Percentiles rank a stretch among this genome's conserved stretches.
phyloP scores from a whole-genome alignment of 2,888 invertebrate genomes.

The Luperina testacea region DNA sequence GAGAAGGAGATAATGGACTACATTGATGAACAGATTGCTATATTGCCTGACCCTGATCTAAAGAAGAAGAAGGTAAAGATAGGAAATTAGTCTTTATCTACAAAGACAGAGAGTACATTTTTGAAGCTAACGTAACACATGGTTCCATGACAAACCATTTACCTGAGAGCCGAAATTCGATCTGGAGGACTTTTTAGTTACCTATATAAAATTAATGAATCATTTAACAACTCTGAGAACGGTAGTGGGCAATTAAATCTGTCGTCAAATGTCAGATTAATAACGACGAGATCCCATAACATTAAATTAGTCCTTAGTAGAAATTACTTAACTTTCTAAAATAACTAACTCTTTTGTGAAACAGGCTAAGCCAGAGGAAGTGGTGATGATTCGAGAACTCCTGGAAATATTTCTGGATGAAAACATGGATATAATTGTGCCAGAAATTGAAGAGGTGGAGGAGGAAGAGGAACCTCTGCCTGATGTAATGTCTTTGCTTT shows the following conservation, averaged over 20 bases:
- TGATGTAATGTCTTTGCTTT: conserved; percentile 69
- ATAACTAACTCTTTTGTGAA: background rate
- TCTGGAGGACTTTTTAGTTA: too few species aligned
- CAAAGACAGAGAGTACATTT: too few species aligned
- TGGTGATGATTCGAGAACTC: conserved; percentile 79
- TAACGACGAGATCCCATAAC: background rate
- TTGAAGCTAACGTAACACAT: too few species aligned
- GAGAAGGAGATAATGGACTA: conserved; percentile 83
- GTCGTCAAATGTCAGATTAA: background rate
- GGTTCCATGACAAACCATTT: too few species aligned
- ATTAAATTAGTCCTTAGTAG: background rate
- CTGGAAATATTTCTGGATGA: conserved; percentile 80
- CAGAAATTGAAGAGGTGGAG: conserved; percentile 82
- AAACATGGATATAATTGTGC: conserved; percentile 81
- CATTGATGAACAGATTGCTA: conserved; percentile 83
- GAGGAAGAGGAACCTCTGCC: conserved; percentile 84
- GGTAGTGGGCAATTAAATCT: background rate
- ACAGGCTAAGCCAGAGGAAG: conserved; percentile 86
- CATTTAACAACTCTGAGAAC: background rate
- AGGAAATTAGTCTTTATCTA: background rate
- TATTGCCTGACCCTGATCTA: conserved; percentile 84
- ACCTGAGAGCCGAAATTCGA: too few species aligned
- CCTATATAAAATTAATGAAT: background rate
- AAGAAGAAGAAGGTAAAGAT: conserved; percentile 84
- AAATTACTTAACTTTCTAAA: background rate